Evolutionary conservation across 2,797 vertebrate species (phyloP).

Genomic region (Scolopax bukidnonensis): DNA sequence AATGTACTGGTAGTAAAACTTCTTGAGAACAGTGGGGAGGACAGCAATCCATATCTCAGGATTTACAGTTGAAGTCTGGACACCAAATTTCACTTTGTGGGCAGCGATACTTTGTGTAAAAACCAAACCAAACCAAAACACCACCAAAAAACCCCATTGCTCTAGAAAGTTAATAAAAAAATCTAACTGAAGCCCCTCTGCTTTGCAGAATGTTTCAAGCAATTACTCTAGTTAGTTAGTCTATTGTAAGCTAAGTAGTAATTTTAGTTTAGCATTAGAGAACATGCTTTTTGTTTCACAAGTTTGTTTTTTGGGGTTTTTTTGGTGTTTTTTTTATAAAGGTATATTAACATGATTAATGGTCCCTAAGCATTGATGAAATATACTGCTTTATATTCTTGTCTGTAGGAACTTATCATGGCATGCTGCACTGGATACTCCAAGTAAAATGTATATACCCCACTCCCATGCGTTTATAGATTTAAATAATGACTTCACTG

Average conservation of each 20-base stretch:
- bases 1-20: not conserved
- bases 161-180: not conserved
- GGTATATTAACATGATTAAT: not conserved
- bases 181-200: not conserved
- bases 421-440: slow-evolving; percentile 75
- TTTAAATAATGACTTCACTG: slow-evolving; percentile 93
- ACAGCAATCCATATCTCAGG: not conserved
- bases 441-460: slow-evolving; percentile 81
- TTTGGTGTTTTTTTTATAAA: not conserved
- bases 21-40: not conserved
- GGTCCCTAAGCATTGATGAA: not conserved
- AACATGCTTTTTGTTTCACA: not conserved
- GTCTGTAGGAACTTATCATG: slow-evolving; percentile 79
- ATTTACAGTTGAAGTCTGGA: not conserved
- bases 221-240: not conserved
- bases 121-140: not conserved
- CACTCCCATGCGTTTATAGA: slow-evolving; percentile 97
- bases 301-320: rapidly evolving
- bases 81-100: not conserved
- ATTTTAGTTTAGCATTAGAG: not conserved
- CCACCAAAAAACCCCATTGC: not conserved
- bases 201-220: not conserved
- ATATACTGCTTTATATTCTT: not conserved
- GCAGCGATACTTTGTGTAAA: not conserved
- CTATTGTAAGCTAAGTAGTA: not conserved